These are phyloP conservation scores for Sphenodon punctatus DNA, from an alignment of 2,797 vertebrate species.

Conservation along the genomic window DNA sequence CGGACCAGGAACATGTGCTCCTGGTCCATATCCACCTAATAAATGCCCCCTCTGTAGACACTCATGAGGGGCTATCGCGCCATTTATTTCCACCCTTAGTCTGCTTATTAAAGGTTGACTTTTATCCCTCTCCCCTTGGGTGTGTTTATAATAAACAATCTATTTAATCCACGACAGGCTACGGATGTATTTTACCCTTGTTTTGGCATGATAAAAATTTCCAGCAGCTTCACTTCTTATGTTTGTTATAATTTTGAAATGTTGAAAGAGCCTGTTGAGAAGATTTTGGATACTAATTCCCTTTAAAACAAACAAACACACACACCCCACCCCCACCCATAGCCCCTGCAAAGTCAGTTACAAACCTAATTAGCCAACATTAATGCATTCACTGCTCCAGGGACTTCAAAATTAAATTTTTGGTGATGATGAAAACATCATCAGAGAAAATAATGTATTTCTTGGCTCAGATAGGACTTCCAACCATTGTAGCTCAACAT, in stretches of 20 bases:
- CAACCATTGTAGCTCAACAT: constrained; percentile 49
- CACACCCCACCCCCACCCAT: background rate
- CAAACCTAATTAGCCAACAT: constrained; percentile 67
- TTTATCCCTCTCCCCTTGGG: constrained; percentile 28
- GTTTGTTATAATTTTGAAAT: constrained; percentile 47
- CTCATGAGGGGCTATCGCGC: no score
- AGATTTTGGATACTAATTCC: constrained; percentile 58
- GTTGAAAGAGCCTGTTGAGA: constrained; percentile 57
- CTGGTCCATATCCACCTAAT: no score
- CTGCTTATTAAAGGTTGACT: constrained; percentile 47
- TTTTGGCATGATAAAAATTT: constrained; percentile 35
- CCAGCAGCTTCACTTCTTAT: constrained; percentile 44
- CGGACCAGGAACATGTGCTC: no score
- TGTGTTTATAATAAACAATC: constrained; percentile 53
- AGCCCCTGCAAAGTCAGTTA: constrained; percentile 60
- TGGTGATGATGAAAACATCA: constrained; percentile 54
- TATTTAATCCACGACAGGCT: constrained; percentile 41
- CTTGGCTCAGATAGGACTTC: constrained; percentile 46
- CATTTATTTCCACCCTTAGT: no score
- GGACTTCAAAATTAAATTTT: constrained; percentile 67
- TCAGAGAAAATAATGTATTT: constrained; percentile 58
- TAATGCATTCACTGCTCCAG: constrained; percentile 58
- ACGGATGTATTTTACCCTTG: constrained; percentile 49
- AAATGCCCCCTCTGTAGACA: no score
- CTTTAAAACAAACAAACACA: background rate